Evolutionary conservation across 2,113 vertebrate species (phyloP), one percentile per base, ranked within the genome.

Genomic region (Syngnathus scovelli): DNA sequence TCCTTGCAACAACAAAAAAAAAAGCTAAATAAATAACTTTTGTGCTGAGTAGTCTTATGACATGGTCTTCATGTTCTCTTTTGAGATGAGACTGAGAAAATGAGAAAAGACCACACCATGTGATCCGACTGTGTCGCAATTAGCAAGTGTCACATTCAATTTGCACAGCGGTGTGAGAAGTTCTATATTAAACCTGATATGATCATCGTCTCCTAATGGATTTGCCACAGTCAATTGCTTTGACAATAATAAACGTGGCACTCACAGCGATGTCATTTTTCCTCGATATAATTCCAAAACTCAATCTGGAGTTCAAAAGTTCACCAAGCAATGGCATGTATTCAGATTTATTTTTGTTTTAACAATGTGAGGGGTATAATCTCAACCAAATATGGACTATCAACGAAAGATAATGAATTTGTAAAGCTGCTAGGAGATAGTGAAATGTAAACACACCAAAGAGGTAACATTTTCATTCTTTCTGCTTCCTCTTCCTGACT

Each of bases 401-500:
- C 69, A 46, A 15, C 43, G 54, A 12, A 49, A 72, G 67, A 68
- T 55, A 74, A 58, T 63, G 39, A 37, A 21, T 55, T 56, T 48
- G 43, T 65, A 15, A 64, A 43, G 46, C 52, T 51, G 70, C 2
- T 18, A 41, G 52, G 61, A 23, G 65, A 51, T 46, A 66, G 61
- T 73, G 78, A 84, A 81, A 71, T 60, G 48, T 60, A 71, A 83
- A 84, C 73, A 64, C 52, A 62, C 36, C 21, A 46, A 52, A 54
- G 43, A 63, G 46, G 71, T 68, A 51, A 73, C 78, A 60, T 39
- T 39, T 75, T 64, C 23, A 6, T 72, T 73, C 76, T 67, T 58
- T 58, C 21, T 8, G 38, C 69, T 89, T 90, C 87, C 87, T 83
- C 70, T 88, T 85, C 83, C 84, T 85, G 85, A 46, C 78, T 70